Percentiles rank a stretch among this genome's conserved stretches.
These are phyloP conservation scores for Periphyllus acericola DNA, from an alignment of 2,888 invertebrate species.

Conservation along the genomic window DNA sequence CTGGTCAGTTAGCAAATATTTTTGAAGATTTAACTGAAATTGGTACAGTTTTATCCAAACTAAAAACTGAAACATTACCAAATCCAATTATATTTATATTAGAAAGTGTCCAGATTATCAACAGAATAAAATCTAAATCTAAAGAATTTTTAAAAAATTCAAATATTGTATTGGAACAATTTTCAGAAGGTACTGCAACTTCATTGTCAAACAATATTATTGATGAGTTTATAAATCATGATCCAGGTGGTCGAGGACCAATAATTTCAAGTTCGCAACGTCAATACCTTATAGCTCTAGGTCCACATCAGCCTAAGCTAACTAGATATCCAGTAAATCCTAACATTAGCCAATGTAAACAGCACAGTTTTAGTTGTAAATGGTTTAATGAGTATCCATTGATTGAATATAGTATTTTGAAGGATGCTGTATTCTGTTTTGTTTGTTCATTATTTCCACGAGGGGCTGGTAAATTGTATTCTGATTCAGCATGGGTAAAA, in stretches of 20 bases:
- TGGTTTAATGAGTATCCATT: not conserved
- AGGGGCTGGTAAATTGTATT: no score
- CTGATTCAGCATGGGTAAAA: no score
- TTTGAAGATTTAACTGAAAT: not conserved
- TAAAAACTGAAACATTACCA: constrained; percentile 11
- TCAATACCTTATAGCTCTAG: constrained; percentile 3
- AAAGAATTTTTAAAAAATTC: constrained; percentile 14
- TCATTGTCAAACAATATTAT: not conserved
- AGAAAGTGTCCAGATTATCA: not conserved
- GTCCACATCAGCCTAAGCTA: not conserved
- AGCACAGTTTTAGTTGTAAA: constrained; percentile 9
- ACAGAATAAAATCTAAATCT: not conserved
- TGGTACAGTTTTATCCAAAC: not conserved
- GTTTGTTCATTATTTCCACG: not conserved
- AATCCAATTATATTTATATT: constrained; percentile 8
- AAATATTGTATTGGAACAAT: constrained; percentile 22
- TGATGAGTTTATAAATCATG: constrained; percentile 1
- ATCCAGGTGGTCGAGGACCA: not conserved
- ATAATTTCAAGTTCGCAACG: not conserved
- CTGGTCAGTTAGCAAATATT: no score
- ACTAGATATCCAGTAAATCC: not conserved
- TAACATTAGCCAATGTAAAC: not conserved
- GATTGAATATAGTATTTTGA: not conserved
- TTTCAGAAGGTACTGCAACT: not conserved
- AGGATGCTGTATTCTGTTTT: not conserved